These are phyloP conservation scores for Coluber constrictor DNA, from an alignment of 2,797 vertebrate species.

Conservation along the genomic window DNA sequence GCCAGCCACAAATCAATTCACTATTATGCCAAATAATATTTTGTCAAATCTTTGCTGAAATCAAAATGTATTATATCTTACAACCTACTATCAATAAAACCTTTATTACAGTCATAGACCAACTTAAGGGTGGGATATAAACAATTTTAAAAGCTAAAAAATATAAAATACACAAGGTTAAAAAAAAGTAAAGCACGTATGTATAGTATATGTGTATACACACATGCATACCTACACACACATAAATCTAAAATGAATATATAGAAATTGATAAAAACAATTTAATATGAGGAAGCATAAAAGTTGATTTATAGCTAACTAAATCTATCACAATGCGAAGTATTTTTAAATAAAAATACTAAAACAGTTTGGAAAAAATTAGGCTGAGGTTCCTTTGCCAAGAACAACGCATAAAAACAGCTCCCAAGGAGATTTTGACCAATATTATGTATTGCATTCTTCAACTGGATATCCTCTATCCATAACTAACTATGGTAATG, in stretches of 20 bases:
- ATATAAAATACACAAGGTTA: not conserved
- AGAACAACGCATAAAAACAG: not conserved
- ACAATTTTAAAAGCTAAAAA: not conserved
- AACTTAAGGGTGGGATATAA: not conserved
- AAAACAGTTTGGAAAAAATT: not conserved
- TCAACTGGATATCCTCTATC: not conserved
- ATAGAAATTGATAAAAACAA: not conserved
- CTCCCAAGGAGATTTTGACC: not conserved
- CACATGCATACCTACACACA: not conserved
- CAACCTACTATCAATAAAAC: not conserved
- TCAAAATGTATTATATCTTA: not conserved
- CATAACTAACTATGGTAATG: not conserved
- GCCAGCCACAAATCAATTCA: not conserved
- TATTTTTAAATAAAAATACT: not conserved
- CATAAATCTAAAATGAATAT: not conserved
- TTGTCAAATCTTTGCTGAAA: not conserved
- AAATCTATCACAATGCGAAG: not conserved
- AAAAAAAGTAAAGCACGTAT: too few relatives aligned
- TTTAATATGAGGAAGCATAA: not conserved
- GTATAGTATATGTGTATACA: not conserved
- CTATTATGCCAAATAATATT: not conserved
- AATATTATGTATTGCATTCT: not conserved
- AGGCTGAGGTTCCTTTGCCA: not conserved
- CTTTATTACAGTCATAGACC: not conserved
- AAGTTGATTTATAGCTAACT: not conserved